These are phyloP conservation scores for Chlorocebus sabaeus DNA, from an alignment of 2,113 vertebrate genomes.

Conservation along the genomic window DNA sequence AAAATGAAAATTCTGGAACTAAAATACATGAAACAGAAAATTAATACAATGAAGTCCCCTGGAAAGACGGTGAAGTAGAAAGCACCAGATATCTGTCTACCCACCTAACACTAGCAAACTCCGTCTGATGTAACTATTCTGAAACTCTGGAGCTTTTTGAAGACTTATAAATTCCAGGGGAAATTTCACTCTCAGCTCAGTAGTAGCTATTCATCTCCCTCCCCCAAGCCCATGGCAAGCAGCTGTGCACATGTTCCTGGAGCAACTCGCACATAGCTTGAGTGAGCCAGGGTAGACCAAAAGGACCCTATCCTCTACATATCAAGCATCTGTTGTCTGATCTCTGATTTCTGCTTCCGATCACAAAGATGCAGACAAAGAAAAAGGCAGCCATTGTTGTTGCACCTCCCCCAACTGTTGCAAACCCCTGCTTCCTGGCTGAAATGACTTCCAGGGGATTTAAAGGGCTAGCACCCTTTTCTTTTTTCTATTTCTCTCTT, in stretches of 20 bases:
- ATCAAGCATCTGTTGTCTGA: not conserved
- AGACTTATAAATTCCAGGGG: not conserved
- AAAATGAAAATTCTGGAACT: not conserved
- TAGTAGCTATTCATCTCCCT: not conserved
- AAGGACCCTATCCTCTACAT: not conserved
- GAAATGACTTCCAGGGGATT: not conserved
- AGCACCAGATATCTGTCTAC: not conserved
- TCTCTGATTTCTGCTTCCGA: not conserved
- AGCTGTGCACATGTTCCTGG: not conserved
- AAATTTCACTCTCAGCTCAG: not conserved
- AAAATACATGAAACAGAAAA: not conserved
- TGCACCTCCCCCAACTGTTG: fast-evolving
- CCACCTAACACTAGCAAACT: not conserved
- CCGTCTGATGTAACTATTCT: not conserved
- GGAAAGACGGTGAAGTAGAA: not conserved
- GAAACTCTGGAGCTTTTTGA: not conserved
- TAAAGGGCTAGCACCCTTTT: not conserved
- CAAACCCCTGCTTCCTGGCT: not conserved
- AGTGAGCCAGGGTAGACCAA: not conserved
- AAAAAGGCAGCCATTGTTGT: not conserved
- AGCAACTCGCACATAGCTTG: not conserved
- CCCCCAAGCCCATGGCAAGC: too few relatives aligned
- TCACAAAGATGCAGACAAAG: not conserved
- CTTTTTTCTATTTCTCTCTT: not conserved
- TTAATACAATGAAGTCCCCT: not conserved